Evolutionary conservation across 2,113 vertebrate species (phyloP).

Genomic region (Stictonetta naevosa): DNA sequence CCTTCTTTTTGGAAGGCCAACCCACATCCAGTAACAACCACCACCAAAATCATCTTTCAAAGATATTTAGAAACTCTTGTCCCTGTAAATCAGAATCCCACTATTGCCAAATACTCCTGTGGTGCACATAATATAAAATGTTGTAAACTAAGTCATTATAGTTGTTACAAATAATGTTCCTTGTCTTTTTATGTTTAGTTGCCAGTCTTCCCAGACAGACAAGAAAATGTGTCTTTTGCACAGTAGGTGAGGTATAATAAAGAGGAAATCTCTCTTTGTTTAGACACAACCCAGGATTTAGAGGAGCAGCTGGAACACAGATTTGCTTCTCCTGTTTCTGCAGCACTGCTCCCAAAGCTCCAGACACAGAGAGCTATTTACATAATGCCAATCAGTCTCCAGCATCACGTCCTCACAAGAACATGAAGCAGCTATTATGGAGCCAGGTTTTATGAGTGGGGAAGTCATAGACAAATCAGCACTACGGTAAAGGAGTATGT

Average conservation of each 20-base stretch:
- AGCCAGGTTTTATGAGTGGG: constrained; percentile 29
- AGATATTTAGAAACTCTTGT: background rate
- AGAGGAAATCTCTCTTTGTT: background rate
- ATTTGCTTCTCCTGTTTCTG: constrained; percentile 22
- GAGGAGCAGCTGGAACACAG: background rate
- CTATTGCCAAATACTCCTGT: background rate
- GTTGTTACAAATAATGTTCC: background rate
- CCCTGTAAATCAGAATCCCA: background rate
- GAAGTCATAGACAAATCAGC: constrained; percentile 62
- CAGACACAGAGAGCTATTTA: background rate
- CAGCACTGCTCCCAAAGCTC: background rate
- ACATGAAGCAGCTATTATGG: background rate
- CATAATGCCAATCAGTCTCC: constrained; percentile 26
- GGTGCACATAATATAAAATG: background rate
- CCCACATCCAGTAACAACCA: background rate
- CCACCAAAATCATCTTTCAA: background rate
- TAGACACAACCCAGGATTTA: background rate
- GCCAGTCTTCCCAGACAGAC: background rate
- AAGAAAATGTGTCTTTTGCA: background rate
- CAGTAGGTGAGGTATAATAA: background rate
- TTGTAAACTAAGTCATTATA: background rate
- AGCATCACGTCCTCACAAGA: constrained; percentile 9
- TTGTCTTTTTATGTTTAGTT: background rate
- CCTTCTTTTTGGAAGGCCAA: background rate
- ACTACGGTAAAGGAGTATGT: constrained; percentile 37